Evolutionary conservation across 2,113 vertebrate species (phyloP), one percentile per base, ranked within the genome.

Genomic region (Philantomba maxwellii): DNA sequence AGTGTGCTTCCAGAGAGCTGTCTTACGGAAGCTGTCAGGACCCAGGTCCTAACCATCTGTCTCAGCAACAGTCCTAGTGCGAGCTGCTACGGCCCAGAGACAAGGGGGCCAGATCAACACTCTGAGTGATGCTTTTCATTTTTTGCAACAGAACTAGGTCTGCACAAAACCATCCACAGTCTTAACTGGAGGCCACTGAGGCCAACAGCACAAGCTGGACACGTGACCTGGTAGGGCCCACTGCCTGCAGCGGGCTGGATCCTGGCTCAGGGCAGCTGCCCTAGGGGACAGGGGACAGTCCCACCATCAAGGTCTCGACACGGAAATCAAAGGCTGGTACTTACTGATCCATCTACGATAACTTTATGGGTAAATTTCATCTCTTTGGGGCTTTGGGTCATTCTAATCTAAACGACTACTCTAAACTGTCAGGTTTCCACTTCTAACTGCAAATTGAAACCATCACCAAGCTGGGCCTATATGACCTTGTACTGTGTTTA

Each of bases 211-310:
- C 2, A 3, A 8, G 36, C 4, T 7, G 19, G 43, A 91, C 47
- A 66, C 0, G 0, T 39, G 78, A n/a, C 7, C 51, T 19, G 6
- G 21, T 3, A 49, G 57, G 5, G 5, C 5, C 4, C 15, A 15
- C 80, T 25, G 58, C 43, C 26, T n/a, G 30, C 58, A 60, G 0
- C 1, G 14, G 30, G 19, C 66, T 85, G 26, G 45, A 55, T 33
- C 55, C 55, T 62, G 30, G 62, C n/a, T 14, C 51, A 12, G 6
- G 55, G 70, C 2, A 45, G 55, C 13, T 16, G n/a, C 45, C 49
- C 80, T 23, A 7, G 7, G 3, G 30, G 2, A 13, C 0, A 1
- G 49, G 19, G 33, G 51, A 33, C 7, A 0, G 23, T 2, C 43
- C n/a, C 33, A 17, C 39, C 17, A 43, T 23, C 1, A 3, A 45